These are phyloP conservation scores for Heliconius cydno DNA, from an alignment of 2,888 invertebrate genomes.

Conservation along the genomic window DNA sequence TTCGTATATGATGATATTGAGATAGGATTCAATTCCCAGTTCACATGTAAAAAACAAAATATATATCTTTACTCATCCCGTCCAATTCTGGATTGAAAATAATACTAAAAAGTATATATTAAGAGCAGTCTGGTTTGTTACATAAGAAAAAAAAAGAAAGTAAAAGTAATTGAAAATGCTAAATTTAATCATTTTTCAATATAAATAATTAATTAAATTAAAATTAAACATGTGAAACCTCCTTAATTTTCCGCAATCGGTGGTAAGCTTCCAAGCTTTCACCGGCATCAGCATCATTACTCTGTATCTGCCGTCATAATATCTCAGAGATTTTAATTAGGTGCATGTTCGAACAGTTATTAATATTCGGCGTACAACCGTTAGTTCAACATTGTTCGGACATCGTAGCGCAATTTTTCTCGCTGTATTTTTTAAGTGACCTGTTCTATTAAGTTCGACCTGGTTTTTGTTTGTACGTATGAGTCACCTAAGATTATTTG, in stretches of 20 bases:
- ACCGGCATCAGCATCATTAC: conserved; percentile 49
- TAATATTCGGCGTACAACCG: conserved; percentile 40
- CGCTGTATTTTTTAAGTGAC: conserved; percentile 33
- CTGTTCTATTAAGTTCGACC: conserved; percentile 27
- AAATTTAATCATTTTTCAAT: not conserved
- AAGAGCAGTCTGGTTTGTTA: not conserved
- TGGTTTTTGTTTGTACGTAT: conserved; percentile 6
- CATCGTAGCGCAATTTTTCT: conserved; percentile 38
- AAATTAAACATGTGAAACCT: not conserved
- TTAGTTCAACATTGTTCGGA: conserved; percentile 43
- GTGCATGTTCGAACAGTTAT: conserved; percentile 37
- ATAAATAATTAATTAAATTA: not conserved
- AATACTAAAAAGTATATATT: not conserved
- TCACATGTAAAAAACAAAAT: not conserved
- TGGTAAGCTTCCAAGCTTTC: conserved; percentile 46
- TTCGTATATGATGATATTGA: too few relatives aligned
- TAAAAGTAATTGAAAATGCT: not conserved
- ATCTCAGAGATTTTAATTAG: conserved; percentile 50
- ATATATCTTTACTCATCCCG: not conserved
- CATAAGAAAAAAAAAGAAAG: not conserved
- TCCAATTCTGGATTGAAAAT: not conserved
- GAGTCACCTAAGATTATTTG: not conserved
- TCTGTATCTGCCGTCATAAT: conserved; percentile 48
- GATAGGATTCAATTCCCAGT: too few relatives aligned
- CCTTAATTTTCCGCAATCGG: conserved; percentile 31